Percentiles rank a stretch among this genome's conserved stretches.
phyloP scores from a whole-genome alignment of 2,113 vertebrate species.

The Sminthopsis crassicaudata region DNA sequence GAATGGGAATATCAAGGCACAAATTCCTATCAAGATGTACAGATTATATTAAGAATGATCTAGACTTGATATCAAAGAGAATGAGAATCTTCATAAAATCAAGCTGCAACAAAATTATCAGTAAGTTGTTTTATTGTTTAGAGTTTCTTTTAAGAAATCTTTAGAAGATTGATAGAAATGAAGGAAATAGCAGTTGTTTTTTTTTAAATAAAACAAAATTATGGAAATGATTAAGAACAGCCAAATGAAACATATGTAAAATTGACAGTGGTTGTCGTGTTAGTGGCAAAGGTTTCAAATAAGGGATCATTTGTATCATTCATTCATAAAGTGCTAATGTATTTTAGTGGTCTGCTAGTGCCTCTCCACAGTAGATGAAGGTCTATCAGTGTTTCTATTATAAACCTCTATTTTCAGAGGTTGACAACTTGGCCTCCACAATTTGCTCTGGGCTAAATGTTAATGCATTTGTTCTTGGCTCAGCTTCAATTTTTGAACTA shows the following conservation, averaged over 20 bases:
- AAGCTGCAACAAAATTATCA: constrained; percentile 36
- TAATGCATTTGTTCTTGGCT: constrained; percentile 57
- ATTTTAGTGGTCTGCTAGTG: constrained; percentile 27
- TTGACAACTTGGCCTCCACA: constrained; percentile 71
- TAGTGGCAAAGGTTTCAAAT: constrained; percentile 66
- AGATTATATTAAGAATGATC: constrained; percentile 35
- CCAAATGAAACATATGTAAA: constrained; percentile 56
- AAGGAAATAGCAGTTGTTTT: constrained; percentile 46
- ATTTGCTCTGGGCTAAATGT: constrained; percentile 58
- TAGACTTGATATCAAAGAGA: constrained; percentile 40
- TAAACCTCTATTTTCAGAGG: constrained; percentile 80
- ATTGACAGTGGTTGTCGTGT: constrained; percentile 57
- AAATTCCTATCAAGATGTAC: constrained; percentile 25
- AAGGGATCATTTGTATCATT: constrained; percentile 63
- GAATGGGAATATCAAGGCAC: constrained; percentile 46
- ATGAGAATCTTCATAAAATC: constrained; percentile 53
- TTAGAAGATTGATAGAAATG: constrained; percentile 53
- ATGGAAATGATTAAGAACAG: constrained; percentile 47
- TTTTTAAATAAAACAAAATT: constrained; percentile 29
- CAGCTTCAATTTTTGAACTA: constrained; percentile 39
- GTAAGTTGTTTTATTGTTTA: neutral
- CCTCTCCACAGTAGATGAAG: constrained; percentile 61
- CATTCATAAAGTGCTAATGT: constrained; percentile 56
- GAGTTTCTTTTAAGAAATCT: constrained; percentile 68
- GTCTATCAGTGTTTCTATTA: constrained; percentile 76